A percentile compares a stretch with the other conserved stretches of the same genome.
Evolutionary conservation across 2,113 vertebrate genomes (phyloP).

Genomic region (Bucco capensis): DNA sequence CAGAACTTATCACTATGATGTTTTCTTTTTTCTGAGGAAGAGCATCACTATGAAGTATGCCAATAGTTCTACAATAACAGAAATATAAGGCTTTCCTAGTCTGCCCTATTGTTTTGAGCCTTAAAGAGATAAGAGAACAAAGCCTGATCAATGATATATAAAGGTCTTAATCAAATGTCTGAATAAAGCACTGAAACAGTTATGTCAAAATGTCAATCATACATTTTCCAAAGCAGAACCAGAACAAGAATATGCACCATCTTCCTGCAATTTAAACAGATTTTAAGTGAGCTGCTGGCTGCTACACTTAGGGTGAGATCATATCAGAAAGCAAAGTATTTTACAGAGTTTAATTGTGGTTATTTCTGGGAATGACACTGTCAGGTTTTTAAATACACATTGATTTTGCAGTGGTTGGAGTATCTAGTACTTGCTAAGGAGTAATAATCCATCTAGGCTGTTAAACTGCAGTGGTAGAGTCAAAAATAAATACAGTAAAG

Average conservation of each 20-base stretch:
- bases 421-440: background rate
- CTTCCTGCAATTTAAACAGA: background rate
- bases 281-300: constrained; percentile 4
- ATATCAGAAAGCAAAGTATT: background rate
- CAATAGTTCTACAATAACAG: background rate
- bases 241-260: background rate
- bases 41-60: background rate
- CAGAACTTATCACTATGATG: background rate
- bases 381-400: background rate
- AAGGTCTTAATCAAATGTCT: constrained; percentile 27
- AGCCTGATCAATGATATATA: background rate
- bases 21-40: background rate
- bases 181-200: background rate
- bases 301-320: background rate
- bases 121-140: background rate
- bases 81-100: background rate
- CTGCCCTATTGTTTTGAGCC: background rate
- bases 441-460: background rate
- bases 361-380: background rate
- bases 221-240: constrained; percentile 6
- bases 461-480: background rate
- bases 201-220: background rate
- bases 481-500: background rate
- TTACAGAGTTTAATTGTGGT: background rate
- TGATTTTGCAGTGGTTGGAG: background rate